Base-by-base conservation (phyloP, 2,113 vertebrate genomes). In the Nibea coibor region DNA sequence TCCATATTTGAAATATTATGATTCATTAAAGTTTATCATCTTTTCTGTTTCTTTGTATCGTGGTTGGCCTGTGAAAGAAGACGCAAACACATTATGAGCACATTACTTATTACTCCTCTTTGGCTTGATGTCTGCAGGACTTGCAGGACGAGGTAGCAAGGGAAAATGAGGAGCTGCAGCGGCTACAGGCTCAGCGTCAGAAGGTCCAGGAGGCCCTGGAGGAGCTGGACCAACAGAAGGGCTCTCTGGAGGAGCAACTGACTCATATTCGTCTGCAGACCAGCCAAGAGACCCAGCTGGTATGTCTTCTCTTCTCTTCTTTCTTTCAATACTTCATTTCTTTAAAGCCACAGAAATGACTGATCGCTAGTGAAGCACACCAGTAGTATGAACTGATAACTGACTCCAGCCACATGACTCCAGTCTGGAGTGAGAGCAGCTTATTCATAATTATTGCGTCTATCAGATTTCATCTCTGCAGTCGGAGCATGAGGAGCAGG, bases 101-200 rank as follows among this genome's bases (percentile, higher is more conserved):
- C 20, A 47, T 0, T 9, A 7, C 75, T 66, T 4, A 28, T 11
- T 6, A 24, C n/a, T 28, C 4, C 0, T 16, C 53, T 69, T 59
- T 70, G 43, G 22, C n/a, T 74, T 53, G 53, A 39, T 75, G 10
- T 57, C 42, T 67, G 12, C 69, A 99, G 98, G 98, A 98, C 89
- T 95, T 99, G 78, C 98, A 99, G 84, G 96, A 96, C 91, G 98
- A 98, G 91, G 97, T 99, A 51, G 96, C 97, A 16, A 95, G 91
- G 82, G 97, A 98, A 86, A 97, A 91, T 53, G 95, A 77, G 88
- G 97, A 96, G 56, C 91, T 99, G 65, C 96, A 97, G 85, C 96
- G 90, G 75, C 95, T 99, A 17, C 97, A 99, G 93, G 72, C 93
- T 63, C 97, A 98, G 89, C 96, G 97, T 43, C 96, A 97, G 91